phyloP scores from a whole-genome alignment of 2,888 invertebrate genomes.

The Malthinus seriepunctatus region DNA sequence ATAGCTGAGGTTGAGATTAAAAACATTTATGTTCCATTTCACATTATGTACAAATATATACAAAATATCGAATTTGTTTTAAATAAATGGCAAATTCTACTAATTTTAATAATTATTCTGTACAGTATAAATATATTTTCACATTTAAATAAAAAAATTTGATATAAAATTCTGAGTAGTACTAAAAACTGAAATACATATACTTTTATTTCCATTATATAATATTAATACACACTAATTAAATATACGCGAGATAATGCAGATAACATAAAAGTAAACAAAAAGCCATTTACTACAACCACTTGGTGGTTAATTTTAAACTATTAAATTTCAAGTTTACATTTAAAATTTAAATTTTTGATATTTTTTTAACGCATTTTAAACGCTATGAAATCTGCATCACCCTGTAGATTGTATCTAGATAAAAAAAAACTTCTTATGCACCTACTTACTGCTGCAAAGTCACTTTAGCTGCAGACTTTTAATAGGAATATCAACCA shows the following conservation, averaged over 20 bases:
- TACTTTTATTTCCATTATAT: conserved; percentile 16
- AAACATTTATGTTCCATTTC: not conserved
- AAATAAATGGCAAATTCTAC: conserved; percentile 25
- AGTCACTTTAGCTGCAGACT: not conserved
- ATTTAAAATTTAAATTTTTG: too few species aligned
- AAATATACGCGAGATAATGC: conserved; percentile 5
- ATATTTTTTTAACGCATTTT: too few species aligned
- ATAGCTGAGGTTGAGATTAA: conserved; percentile 6
- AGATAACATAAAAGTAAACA: too few species aligned
- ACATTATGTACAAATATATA: conserved; percentile 23
- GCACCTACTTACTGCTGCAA: not conserved
- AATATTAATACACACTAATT: conserved; percentile 21
- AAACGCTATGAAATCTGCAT: too few species aligned
- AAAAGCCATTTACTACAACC: too few species aligned
- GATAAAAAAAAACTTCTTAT: not conserved
- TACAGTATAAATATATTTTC: conserved; percentile 38
- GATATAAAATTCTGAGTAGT: conserved; percentile 31
- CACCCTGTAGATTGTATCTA: not conserved
- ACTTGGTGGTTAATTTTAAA: too few species aligned
- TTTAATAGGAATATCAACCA: conserved; percentile 14
- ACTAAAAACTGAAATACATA: conserved; percentile 20
- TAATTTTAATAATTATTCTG: conserved; percentile 26
- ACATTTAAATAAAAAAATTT: conserved; percentile 32
- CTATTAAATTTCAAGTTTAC: too few species aligned
- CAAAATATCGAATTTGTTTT: conserved; percentile 19